phyloP scores from a whole-genome alignment of 2,888 invertebrate genomes.

The Hofmannophila pseudospretella region DNA sequence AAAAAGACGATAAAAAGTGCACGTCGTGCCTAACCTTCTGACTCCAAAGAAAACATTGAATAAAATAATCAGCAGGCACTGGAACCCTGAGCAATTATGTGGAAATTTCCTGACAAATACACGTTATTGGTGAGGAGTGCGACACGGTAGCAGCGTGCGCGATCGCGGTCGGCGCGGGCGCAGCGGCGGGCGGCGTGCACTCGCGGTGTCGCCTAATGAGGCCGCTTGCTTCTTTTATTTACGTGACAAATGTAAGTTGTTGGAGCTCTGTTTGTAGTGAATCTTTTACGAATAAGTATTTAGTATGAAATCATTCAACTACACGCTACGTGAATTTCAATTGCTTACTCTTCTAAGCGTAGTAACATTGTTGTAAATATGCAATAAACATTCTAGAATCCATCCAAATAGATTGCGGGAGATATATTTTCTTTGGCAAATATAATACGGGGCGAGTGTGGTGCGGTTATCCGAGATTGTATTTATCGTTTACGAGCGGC shows the following conservation, averaged over 20 bases:
- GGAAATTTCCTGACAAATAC: slow-evolving; percentile 56
- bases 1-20: slow-evolving; percentile 26
- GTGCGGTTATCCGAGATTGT: slow-evolving; percentile 15
- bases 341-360: slow-evolving; percentile 46
- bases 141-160: slow-evolving; percentile 31
- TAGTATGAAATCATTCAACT: slow-evolving; percentile 40
- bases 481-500: slow-evolving; percentile 52
- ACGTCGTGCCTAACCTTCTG: slow-evolving; percentile 46
- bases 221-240: slow-evolving; percentile 66
- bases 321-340: slow-evolving; percentile 53
- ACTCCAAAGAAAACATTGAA: slow-evolving; percentile 41
- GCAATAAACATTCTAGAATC: slow-evolving; percentile 33
- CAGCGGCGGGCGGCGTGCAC: slow-evolving; percentile 25
- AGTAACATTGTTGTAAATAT: slow-evolving; percentile 34
- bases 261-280: slow-evolving; percentile 33
- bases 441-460: slow-evolving; percentile 13
- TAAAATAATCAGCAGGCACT: slow-evolving; percentile 41
- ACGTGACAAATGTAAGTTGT: slow-evolving; percentile 70
- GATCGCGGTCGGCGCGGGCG: slow-evolving; percentile 11
- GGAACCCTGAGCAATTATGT: slow-evolving; percentile 47
- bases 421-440: slow-evolving; percentile 20
- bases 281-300: slow-evolving; percentile 62
- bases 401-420: slow-evolving; percentile 19
- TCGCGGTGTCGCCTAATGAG: slow-evolving; percentile 58
- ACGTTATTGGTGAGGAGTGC: slow-evolving; percentile 44